Conservation (phyloP, 2,113 vertebrate species). For the Rhinolophus sinicus region DNA sequence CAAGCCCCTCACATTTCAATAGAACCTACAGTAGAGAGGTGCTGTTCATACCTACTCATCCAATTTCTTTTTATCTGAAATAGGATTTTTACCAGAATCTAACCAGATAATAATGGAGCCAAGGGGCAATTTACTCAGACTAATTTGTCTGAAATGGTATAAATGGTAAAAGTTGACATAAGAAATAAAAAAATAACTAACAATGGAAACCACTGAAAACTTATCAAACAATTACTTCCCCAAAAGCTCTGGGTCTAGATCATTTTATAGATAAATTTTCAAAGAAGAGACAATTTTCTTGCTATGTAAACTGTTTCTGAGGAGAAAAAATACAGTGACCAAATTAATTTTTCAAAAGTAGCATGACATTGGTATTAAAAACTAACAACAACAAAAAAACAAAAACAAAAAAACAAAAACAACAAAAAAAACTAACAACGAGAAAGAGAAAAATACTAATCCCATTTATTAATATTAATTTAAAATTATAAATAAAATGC, state of each 20-base stretch:
- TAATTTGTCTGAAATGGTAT: background rate
- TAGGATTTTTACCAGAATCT: background rate
- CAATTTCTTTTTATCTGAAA: background rate
- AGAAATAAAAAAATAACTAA: constrained; percentile 16
- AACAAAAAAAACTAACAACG: background rate
- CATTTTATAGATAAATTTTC: background rate
- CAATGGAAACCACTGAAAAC: constrained; percentile 26
- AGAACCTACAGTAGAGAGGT: background rate
- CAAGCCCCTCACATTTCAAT: background rate
- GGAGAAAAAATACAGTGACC: background rate
- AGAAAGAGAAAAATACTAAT: constrained; percentile 41
- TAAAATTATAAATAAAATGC: constrained; percentile 48
- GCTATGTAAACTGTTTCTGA: background rate
- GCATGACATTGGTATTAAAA: background rate
- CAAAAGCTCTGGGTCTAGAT: background rate
- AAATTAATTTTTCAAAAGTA: constrained; percentile 36
- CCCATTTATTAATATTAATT: background rate
- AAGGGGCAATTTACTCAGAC: background rate
- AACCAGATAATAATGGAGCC: background rate
- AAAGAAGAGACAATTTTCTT: constrained; percentile 12
- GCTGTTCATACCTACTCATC: background rate
- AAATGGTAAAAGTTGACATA: background rate
- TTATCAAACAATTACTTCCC: background rate
- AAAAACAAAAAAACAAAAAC: too few species aligned
- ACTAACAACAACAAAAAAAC: background rate